Percentiles rank a stretch among this genome's conserved stretches.
Conservation (phyloP, 2,113 vertebrate genomes). For the Hypocryptadius cinnamomeus region DNA sequence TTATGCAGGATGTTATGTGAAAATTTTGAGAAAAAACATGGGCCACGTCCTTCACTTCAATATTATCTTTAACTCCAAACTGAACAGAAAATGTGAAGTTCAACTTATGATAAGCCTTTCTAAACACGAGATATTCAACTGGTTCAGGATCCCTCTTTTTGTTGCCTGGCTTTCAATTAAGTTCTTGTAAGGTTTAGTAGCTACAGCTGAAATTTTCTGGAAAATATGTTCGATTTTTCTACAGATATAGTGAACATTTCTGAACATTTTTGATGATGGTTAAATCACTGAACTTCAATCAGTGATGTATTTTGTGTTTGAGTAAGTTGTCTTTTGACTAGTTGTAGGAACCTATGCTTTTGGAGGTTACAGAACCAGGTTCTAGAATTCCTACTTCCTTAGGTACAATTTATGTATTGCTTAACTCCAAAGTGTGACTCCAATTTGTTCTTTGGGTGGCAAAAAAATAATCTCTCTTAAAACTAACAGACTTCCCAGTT, state of each 20-base stretch:
- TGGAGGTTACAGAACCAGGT: not conserved
- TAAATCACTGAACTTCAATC: not conserved
- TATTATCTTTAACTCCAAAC: not conserved
- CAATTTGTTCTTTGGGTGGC: not conserved
- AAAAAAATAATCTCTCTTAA: not conserved
- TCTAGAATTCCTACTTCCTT: not conserved
- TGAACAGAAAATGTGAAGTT: not conserved
- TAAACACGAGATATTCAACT: not conserved
- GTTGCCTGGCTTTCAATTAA: not conserved
- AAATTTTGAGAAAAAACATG: not conserved
- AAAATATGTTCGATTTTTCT: not conserved
- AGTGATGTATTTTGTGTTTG: not conserved
- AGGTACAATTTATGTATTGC: not conserved
- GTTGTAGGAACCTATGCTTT: not conserved
- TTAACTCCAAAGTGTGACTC: not conserved
- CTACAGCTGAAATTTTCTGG: not conserved
- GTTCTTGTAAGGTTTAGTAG: not conserved
- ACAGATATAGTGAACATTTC: not conserved
- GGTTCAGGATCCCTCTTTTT: not conserved
- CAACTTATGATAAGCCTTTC: not conserved
- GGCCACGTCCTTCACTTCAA: not conserved
- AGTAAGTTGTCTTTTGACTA: not conserved
- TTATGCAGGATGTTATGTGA: not conserved
- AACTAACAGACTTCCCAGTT: not conserved
- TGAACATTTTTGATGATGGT: not conserved